Evolutionary conservation across 2,113 vertebrate species (phyloP).

Genomic region (Scopus umbretta): DNA sequence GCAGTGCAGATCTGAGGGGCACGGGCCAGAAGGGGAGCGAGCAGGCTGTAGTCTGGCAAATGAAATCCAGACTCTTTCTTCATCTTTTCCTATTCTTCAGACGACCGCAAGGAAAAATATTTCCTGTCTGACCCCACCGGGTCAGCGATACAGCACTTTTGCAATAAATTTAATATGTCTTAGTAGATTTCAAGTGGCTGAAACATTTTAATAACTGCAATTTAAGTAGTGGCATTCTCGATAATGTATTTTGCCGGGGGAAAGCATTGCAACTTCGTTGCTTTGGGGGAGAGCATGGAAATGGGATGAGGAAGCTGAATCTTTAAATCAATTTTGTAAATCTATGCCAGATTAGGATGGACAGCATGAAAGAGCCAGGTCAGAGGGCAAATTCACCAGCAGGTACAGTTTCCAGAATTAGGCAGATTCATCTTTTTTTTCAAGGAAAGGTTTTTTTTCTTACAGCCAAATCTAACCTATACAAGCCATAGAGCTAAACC

Average conservation of each 20-base stretch:
- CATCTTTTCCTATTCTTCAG: neutral
- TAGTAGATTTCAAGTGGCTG: conserved; percentile 35
- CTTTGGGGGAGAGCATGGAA: neutral
- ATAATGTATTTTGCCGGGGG: neutral
- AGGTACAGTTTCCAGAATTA: neutral
- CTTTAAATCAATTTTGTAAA: neutral
- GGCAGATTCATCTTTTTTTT: neutral
- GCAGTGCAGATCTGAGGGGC: neutral
- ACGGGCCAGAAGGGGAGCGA: accelerated
- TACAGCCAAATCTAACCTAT: neutral
- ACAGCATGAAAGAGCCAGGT: neutral
- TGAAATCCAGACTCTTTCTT: neutral
- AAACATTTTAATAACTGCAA: conserved; percentile 32
- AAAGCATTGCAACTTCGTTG: neutral
- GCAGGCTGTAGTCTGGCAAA: neutral
- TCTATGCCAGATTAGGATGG: neutral
- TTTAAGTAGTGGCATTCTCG: neutral
- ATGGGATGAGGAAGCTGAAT: neutral
- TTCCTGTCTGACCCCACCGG: neutral
- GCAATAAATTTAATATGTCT: conserved; percentile 40
- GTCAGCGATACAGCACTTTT: conserved; percentile 56
- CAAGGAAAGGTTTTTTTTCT: neutral
- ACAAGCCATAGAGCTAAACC: neutral
- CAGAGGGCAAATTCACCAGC: neutral
- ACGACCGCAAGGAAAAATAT: neutral